Evolutionary conservation across 2,888 invertebrate species (phyloP).

Genomic region (Yponomeuta cagnagella): DNA sequence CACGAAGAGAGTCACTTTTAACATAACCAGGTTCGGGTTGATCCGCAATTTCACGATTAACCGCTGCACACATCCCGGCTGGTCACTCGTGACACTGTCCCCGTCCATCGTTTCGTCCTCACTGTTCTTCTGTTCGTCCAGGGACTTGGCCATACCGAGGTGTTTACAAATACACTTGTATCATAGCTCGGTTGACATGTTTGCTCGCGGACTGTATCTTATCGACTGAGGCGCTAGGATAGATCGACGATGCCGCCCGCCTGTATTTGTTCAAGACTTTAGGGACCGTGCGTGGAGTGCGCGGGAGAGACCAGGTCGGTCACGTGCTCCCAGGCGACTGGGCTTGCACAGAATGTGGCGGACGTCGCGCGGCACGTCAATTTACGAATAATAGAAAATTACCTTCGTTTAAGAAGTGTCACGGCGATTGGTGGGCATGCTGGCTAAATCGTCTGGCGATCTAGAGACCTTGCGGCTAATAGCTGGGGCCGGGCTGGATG

Average conservation of each 20-base stretch:
- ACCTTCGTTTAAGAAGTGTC: conserved; percentile 75
- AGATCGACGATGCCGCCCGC: conserved; percentile 40
- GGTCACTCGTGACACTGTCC: conserved; percentile 44
- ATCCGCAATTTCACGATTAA: conserved; percentile 73
- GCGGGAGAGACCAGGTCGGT: conserved; percentile 51
- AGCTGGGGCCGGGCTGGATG: conserved; percentile 47
- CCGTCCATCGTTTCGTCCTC: conserved; percentile 69
- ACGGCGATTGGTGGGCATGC: conserved; percentile 71
- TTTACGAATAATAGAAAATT: conserved; percentile 75
- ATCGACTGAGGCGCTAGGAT: conserved; percentile 57
- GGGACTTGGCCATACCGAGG: conserved; percentile 49
- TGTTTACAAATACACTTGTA: neutral
- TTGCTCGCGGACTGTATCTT: conserved; percentile 55
- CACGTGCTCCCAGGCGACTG: conserved; percentile 65
- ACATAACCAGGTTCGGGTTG: conserved; percentile 86
- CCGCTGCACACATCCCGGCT: conserved; percentile 57
- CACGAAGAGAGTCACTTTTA: conserved; percentile 88
- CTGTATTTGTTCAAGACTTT: conserved; percentile 58
- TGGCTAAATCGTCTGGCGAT: conserved; percentile 70
- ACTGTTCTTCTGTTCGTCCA: conserved; percentile 57
- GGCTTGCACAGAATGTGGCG: conserved; percentile 48
- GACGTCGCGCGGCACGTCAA: conserved; percentile 66
- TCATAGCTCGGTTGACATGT: conserved; percentile 28
- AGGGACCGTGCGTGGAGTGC: conserved; percentile 34
- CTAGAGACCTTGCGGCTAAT: conserved; percentile 70